Evolutionary conservation across 2,113 vertebrate genomes (phyloP), one percentile per base, ranked within the genome.

Genomic region (Lonchura striata): DNA sequence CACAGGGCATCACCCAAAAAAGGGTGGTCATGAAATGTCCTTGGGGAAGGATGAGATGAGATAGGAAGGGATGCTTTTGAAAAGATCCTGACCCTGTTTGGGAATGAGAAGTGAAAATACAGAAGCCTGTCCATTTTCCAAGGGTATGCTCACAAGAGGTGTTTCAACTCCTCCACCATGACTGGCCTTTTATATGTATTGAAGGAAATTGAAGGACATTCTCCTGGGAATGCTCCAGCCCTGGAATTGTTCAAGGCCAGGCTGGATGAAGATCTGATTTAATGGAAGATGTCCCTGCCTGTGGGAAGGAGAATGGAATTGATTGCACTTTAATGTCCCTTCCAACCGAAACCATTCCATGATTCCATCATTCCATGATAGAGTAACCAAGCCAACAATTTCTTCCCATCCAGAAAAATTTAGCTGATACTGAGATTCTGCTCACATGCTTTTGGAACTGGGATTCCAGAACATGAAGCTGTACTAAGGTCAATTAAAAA

Each of bases 51-150:
- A 39, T 39, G 39, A 39, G 39, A 39, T 19, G 30, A 66, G 23
- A 31, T 25, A 22, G 50, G n/a, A 72, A 79, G 33, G 28, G 23
- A 88, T 44, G 13, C 21, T 76, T 63, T 41, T 18, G 49, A 42
- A 57, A 57, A 53, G 25, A 17, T 39, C 33, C 44, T 35, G 6
- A 30, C 7, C 11, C 9, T 70, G 13, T 42, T 44, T 47, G 39
- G 24, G 39, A 75, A 15, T 27, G 21, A 97, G 96, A 97, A 84
- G 92, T 66, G 90, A 96, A 97, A 97, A 91, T 93, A 95, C 94
- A 98, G 97, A 96, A 97, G 52, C 49, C 88, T 97, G 97, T 97
- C 97, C 90, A 49, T 91, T 98, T 98, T 82, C 82, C 93, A 49
- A 65, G 44, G 75, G 59, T 37, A 39, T 10, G 86, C 93, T 95